Evolutionary conservation across 1,140 invertebrate species (phyloP), one percentile per base, ranked within the genome.

Genomic region (Drosophila sucinea): DNA sequence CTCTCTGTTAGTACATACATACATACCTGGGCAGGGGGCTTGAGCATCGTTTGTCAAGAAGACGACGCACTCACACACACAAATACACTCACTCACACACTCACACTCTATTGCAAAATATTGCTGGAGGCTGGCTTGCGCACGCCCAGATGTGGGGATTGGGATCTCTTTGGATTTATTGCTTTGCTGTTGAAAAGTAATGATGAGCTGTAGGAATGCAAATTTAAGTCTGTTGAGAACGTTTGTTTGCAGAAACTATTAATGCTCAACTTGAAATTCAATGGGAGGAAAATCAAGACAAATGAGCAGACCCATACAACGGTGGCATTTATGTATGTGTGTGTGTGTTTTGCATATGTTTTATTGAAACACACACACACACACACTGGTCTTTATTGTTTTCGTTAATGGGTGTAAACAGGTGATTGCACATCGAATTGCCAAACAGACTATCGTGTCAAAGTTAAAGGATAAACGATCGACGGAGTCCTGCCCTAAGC

Each of bases 121-220:
- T 25, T 6, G 44, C 23, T 27, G 23, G 44, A 51, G 44, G 44
- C 44, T 51, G 44, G 7, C 32, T 23, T 58, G 56, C 17, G 56
- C 56, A 58, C 56, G 56, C 56, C 56, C 56, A 23, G 56, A 58
- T 35, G 30, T 25, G 56, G 30, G 56, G 56, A 58, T 58, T 33
- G 56, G 56, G 32, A 58, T 58, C 56, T 58, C 56, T 58, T 61
- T 61, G 60, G 60, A 61, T 61, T 61, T 61, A 58, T 58, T 58
- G 56, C 56, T 38, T 58, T 7, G 56, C 56, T 23, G 56, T 58
- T 58, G 32, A 35, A 58, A 58, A 58, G 56, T 58, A 58, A 58
- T 58, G 56, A 58, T 58, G 56, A 58, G 56, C 56, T 38, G 56
- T 58, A 38, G 33, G 56, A 58, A 58, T 58, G 56, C 56, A 58